Evolutionary conservation across 2,888 invertebrate genomes (phyloP), one percentile per base, ranked within the genome.

Genomic region (Drosophila acutilabella): DNA sequence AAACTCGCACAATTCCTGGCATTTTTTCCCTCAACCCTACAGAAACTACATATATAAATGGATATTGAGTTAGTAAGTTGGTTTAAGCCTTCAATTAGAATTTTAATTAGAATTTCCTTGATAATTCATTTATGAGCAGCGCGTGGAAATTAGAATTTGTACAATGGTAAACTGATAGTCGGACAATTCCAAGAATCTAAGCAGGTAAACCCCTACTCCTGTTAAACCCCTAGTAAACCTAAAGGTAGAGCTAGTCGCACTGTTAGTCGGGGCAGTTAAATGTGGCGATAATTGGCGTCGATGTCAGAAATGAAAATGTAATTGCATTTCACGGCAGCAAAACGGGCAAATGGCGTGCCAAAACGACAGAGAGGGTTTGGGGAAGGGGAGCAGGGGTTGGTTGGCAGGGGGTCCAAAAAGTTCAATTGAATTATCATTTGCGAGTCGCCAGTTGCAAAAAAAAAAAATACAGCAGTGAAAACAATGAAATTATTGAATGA

Each of bases 401-500:
- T 23, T 6, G 23, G 30, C 11, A 13, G 68, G 42, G 30, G 30
- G 30, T 30, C 30, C 6, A 53, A 64, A 53, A 61, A 74, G 51
- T 58, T 74, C 62, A 88, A 82, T 82, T 82, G 79, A 82, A 82
- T 88, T 88, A 82, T 85, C 88, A 69, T 70, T 68, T 60, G 60
- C 54, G 64, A 66, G 60, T 51, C 41, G 53, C 42, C 56, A 36
- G 54, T 50, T 45, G 68, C 59, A n/a, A 45, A 80, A 71, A 77
- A 26, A 26, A 26, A 30, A 8, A 30, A 23, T 6, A 30, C 30
- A 30, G 30, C 30, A 30, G 57, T 61, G 52, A 76, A 80, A 78
- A 84, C 81, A 87, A 70, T 88, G 77, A 74, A 88, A 83, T 83
- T 88, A 88, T 83, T 88, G 77, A 77, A 80, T 85, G 86, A 88